These are phyloP conservation scores for Plemyria rubiginata DNA, from an alignment of 2,888 invertebrate species.

Conservation along the genomic window DNA sequence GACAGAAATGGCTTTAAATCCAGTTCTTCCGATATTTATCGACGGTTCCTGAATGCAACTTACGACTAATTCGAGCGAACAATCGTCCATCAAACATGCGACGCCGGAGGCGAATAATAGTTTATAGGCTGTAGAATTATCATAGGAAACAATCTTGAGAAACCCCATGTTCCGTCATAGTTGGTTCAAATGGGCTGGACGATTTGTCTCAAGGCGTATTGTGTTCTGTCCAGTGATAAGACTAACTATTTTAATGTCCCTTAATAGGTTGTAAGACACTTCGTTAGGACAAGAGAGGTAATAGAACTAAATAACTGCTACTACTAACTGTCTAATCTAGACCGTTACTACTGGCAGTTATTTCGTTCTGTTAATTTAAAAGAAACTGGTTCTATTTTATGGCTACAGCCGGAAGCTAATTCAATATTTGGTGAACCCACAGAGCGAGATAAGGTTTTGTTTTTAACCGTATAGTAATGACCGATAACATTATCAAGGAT, in stretches of 20 bases:
- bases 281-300: constrained; percentile 28
- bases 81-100: constrained; percentile 45
- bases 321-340: constrained; percentile 7
- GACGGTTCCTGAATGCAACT: constrained; percentile 42
- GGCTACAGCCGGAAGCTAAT: constrained; percentile 6
- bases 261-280: constrained; percentile 42
- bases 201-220: constrained; percentile 62
- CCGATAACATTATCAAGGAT: constrained; percentile 9
- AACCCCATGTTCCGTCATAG: constrained; percentile 58
- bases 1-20: constrained; percentile 30
- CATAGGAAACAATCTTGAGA: constrained; percentile 61
- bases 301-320: constrained; percentile 10
- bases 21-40: constrained; percentile 34
- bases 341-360: background rate
- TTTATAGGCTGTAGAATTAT: constrained; percentile 55
- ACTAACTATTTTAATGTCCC: constrained; percentile 31
- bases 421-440: constrained; percentile 6
- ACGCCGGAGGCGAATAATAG: constrained; percentile 50
- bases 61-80: constrained; percentile 42
- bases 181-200: constrained; percentile 48
- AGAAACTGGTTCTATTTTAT: constrained; percentile 6
- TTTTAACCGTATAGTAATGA: constrained; percentile 9
- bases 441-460: constrained; percentile 22
- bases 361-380: background rate
- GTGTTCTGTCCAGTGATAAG: constrained; percentile 50